Evolutionary conservation across 2,113 vertebrate genomes (phyloP).

Genomic region (Salvelinus sp.): DNA sequence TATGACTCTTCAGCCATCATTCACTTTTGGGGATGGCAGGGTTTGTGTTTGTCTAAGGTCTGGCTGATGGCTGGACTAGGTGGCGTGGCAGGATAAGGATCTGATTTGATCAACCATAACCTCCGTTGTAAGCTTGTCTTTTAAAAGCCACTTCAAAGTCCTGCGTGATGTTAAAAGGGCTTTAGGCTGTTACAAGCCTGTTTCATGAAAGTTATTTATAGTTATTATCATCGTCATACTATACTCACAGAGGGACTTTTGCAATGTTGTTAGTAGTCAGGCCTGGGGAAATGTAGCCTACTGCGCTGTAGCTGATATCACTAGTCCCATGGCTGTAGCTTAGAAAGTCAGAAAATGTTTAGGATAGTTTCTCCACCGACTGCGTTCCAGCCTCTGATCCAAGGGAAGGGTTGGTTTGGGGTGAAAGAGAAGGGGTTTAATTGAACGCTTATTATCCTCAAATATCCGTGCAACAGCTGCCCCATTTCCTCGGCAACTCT

Average conservation of each 20-base stretch:
- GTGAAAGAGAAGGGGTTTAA: slow-evolving; percentile 15
- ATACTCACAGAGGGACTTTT: background rate
- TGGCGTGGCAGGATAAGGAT: background rate
- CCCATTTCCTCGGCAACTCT: slow-evolving; percentile 65
- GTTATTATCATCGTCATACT: background rate
- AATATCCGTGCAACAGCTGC: slow-evolving; percentile 71
- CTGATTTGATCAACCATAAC: background rate
- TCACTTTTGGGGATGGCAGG: background rate
- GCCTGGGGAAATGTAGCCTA: background rate
- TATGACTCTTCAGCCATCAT: background rate
- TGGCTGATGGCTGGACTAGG: background rate
- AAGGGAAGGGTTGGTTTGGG: slow-evolving; percentile 5
- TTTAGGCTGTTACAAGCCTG: background rate
- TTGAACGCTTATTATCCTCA: slow-evolving; percentile 53
- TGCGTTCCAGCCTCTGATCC: background rate
- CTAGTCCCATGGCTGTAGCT: background rate
- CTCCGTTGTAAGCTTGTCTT: background rate
- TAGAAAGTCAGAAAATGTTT: background rate
- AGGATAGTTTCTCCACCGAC: background rate
- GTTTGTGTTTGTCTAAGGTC: background rate
- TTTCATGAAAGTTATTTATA: background rate
- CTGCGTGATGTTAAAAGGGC: background rate
- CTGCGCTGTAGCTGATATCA: background rate
- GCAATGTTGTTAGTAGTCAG: no score
- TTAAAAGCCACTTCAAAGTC: background rate